Evolutionary conservation across 1,140 invertebrate genomes (phyloP).

Genomic region (Camponotus vicinus): DNA sequence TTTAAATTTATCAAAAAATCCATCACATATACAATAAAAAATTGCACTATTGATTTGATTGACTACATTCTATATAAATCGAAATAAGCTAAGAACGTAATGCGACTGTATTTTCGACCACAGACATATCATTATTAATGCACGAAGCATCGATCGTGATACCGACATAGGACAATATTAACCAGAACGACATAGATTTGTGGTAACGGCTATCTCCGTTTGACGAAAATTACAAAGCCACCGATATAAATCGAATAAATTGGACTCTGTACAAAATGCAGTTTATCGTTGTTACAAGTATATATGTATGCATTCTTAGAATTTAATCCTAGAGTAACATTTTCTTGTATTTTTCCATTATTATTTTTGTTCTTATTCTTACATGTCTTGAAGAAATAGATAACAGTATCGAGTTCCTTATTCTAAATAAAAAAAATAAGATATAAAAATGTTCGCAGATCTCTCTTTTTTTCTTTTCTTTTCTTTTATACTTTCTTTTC

Average conservation of each 20-base stretch:
- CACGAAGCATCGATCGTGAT: slow-evolving; percentile 27
- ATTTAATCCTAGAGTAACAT: slow-evolving; percentile 6
- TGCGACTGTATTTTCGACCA: slow-evolving; percentile 29
- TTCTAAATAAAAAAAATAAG: neutral
- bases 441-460: neutral
- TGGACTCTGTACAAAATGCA: slow-evolving; percentile 36
- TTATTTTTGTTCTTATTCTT: neutral
- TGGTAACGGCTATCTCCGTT: slow-evolving; percentile 39
- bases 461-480: no score
- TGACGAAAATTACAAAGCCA: slow-evolving; percentile 54
- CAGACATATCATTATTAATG: slow-evolving; percentile 36
- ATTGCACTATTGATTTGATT: neutral
- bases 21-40: neutral
- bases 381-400: slow-evolving; percentile 3
- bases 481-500: neutral
- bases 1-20: neutral
- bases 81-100: slow-evolving; percentile 31
- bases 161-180: slow-evolving; percentile 29
- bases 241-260: slow-evolving; percentile 47
- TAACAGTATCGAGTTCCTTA: neutral
- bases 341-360: slow-evolving; percentile 11
- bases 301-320: slow-evolving; percentile 5
- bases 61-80: neutral
- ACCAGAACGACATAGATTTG: slow-evolving; percentile 39
- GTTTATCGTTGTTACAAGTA: slow-evolving; percentile 13